These are phyloP conservation scores for Synergus itoensis DNA, from an alignment of 2,888 invertebrate genomes.

Conservation along the genomic window DNA sequence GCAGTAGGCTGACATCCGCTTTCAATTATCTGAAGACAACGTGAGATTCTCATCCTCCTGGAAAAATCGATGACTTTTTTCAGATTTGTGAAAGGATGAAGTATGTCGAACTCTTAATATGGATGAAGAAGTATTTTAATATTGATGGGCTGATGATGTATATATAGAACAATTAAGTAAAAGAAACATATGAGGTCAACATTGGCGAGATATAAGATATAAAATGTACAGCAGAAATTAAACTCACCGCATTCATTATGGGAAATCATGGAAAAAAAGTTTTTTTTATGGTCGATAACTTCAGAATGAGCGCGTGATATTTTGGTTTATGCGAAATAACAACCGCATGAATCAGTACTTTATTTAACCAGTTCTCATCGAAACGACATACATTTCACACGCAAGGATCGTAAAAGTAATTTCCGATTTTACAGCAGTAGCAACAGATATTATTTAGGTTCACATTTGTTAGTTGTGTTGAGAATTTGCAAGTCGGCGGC, in stretches of 20 bases:
- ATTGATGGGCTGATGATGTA: too few species aligned
- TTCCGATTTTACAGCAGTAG: conserved; percentile 27
- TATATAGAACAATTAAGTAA: too few species aligned
- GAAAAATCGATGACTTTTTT: conserved; percentile 28
- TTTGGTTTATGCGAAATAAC: background rate
- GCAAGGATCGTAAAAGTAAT: conserved; percentile 32
- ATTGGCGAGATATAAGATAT: too few species aligned
- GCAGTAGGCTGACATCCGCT: conserved; percentile 55
- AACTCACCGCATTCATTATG: too few species aligned
- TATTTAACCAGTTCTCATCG: conserved; percentile 22
- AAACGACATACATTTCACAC: conserved; percentile 15
- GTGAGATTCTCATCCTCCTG: conserved; percentile 50
- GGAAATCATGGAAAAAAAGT: too few species aligned
- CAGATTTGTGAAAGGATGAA: background rate
- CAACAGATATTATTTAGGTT: conserved; percentile 32
- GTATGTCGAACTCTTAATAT: too few species aligned
- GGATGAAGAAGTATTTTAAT: too few species aligned
- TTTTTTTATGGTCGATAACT: background rate
- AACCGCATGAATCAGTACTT: conserved; percentile 16
- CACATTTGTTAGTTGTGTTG: conserved; percentile 28
- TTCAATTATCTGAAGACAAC: conserved; percentile 57
- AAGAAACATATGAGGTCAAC: too few species aligned
- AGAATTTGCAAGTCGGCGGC: background rate
- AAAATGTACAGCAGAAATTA: too few species aligned
- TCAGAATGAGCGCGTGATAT: background rate